Evolutionary conservation across 64 coral and sea anemone species (phyloP).

Genomic region (Montipora cactus): DNA sequence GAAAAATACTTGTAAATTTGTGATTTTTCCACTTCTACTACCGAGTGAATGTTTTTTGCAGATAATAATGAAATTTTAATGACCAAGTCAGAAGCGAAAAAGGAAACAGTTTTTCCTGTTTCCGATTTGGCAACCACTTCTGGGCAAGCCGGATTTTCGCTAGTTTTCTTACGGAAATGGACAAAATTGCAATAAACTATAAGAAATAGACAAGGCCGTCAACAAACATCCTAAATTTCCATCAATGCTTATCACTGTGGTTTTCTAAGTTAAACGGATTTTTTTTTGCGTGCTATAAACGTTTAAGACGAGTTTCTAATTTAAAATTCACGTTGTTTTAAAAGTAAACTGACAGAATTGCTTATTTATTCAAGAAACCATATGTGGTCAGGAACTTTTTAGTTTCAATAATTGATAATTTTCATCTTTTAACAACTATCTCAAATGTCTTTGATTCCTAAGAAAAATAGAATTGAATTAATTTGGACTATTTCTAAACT

Average conservation of each 20-base stretch:
- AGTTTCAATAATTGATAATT: slow-evolving; percentile 49
- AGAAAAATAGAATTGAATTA: background rate
- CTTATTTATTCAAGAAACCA: background rate
- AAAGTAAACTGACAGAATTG: slow-evolving; percentile 12
- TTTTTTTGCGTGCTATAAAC: background rate
- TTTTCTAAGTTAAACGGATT: background rate
- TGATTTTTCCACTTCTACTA: background rate
- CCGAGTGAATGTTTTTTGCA: background rate
- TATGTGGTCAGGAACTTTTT: background rate
- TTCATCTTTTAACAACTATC: background rate
- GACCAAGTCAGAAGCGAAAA: slow-evolving; percentile 3
- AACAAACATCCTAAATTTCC: background rate
- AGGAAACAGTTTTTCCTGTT: slow-evolving; percentile 20
- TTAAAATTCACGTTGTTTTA: slow-evolving; percentile 35
- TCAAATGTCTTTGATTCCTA: background rate
- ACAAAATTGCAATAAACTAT: background rate
- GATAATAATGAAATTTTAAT: slow-evolving; percentile 23
- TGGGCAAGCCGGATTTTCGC: background rate
- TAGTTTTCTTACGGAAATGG: background rate
- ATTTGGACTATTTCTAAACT: background rate
- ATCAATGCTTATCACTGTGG: background rate
- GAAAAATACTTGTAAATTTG: background rate
- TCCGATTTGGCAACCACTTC: background rate
- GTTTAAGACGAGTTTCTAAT: background rate
- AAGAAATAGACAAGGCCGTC: background rate